Base-by-base conservation (phyloP, 2,888 invertebrate genomes). In the Glaucopsyche alexis region DNA sequence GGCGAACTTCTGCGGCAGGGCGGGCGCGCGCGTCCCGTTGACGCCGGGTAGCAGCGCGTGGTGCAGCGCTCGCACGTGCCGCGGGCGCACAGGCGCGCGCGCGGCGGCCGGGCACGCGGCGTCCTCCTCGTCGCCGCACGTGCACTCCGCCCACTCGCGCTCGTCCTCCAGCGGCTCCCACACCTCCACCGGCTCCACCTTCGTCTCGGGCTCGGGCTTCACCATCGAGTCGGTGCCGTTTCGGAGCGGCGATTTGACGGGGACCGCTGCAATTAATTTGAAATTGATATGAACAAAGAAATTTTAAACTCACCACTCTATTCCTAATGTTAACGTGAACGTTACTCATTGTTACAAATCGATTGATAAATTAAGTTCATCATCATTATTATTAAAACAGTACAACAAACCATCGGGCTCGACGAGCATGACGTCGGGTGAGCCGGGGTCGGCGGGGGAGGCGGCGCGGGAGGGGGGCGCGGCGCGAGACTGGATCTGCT, bases 401-500 rank as follows among this genome's bases (percentile, higher is more conserved):
- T 4, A 8, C 6, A 40, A 84, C 83, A 80, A 74, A 86, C 89
- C 74, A 76, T 89, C 88, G 0, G 89, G 86, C 78, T 92, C 91
- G 80, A 94, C 85, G 83, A 94, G 83, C 87, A 90, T 84, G 78
- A 91, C 91, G 77, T 91, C 92, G 0, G 91, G 89, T 70, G 86
- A 86, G 81, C 81, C 81, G 50, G 91, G 89, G 70, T 86, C 85
- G 80, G 80, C 9, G 85, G 80, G 74, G 71, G 78, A 47, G 76
- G 74, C 55, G 82, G 73, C 67, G 75, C 77, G 76, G 81, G 77
- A 78, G 50, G 83, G 78, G 76, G 84, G 85, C 80, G 84, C 84
- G 85, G 94, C 92, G 78, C 94, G 94, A 52, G 94, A 94, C 87
- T 96, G 95, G 79, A 97, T 93, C 86, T 96, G 96, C 72, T 96